Evolutionary conservation across 2,113 vertebrate genomes (phyloP).

Genomic region (Oryctolagus cuniculus): DNA sequence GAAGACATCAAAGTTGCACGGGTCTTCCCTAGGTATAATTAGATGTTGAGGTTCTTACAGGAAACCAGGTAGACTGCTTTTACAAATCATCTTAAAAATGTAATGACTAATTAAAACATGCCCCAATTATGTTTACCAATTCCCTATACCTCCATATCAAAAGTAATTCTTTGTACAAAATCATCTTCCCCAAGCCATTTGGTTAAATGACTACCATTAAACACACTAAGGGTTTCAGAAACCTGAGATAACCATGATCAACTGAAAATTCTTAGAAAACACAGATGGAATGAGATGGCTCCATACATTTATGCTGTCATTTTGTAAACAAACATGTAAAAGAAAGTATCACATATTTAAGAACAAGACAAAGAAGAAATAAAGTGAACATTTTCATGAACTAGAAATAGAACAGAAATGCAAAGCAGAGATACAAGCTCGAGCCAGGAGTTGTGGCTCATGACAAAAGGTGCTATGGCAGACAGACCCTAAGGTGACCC

Average conservation of each 20-base stretch:
- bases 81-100: background rate
- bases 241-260: background rate
- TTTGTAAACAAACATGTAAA: background rate
- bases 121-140: background rate
- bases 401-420: background rate
- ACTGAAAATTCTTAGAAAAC: background rate
- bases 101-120: background rate
- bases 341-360: background rate
- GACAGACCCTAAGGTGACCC: background rate
- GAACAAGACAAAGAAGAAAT: background rate
- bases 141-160: background rate
- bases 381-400: background rate
- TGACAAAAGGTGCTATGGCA: background rate
- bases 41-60: background rate
- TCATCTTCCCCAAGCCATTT: background rate
- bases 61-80: background rate
- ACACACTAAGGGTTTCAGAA: background rate
- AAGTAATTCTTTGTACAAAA: background rate
- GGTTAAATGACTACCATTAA: conserved; percentile 3
- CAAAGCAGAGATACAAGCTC: background rate
- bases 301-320: background rate
- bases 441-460: background rate
- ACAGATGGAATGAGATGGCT: background rate
- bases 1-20: background rate
- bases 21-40: background rate